phyloP scores from a whole-genome alignment of 1,140 invertebrate genomes.

The Tetramorium parvispinum region DNA sequence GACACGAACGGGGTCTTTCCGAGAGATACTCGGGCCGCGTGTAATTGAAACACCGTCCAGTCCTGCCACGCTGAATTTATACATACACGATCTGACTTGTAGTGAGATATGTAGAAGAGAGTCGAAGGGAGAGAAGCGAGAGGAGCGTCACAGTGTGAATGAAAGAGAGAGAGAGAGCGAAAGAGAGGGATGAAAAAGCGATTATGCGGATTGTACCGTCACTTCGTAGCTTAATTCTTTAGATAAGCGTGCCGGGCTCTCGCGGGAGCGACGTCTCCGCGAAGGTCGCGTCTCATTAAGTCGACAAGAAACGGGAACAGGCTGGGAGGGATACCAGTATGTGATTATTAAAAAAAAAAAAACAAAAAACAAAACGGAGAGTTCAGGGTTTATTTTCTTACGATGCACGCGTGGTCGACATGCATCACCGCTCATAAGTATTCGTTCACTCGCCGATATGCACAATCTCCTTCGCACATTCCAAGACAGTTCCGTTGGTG shows the following conservation, averaged over 20 bases:
- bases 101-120: conserved; percentile 25
- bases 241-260: conserved; percentile 64
- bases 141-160: not conserved
- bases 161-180: not conserved
- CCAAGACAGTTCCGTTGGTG: not conserved
- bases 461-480: not conserved
- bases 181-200: not conserved
- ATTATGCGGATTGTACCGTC: conserved; percentile 40
- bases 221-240: conserved; percentile 56
- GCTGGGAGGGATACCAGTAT: no score
- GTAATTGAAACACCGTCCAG: not conserved
- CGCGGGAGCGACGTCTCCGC: conserved; percentile 25
- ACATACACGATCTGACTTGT: conserved; percentile 30
- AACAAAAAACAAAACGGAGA: not conserved
- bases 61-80: conserved; percentile 35
- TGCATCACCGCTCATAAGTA: not conserved
- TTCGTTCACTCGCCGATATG: not conserved
- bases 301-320: not conserved
- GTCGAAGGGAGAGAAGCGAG: not conserved
- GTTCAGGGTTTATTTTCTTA: conserved; percentile 37
- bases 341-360: not conserved
- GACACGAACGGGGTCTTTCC: not conserved
- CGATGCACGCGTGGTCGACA: not conserved
- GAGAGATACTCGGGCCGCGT: not conserved
- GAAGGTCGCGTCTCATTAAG: not conserved